Conservation (phyloP, 2,113 vertebrate genomes). For the Dryoscopus gambensis region DNA sequence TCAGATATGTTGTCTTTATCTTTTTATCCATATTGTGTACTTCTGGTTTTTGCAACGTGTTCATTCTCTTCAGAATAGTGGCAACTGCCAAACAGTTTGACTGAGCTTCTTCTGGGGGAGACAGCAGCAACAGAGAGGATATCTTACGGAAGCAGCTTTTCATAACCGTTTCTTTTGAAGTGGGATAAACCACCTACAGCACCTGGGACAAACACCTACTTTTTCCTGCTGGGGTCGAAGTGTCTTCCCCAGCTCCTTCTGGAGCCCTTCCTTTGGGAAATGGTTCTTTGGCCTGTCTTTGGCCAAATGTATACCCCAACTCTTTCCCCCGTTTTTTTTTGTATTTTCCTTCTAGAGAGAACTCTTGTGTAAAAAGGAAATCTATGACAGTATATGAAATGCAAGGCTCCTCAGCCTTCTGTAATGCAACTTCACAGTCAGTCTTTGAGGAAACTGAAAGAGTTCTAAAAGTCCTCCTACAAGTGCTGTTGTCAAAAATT, state of each 20-base stretch:
- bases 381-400: neutral
- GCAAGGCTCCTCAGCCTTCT: neutral
- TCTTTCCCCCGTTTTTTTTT: rapidly evolving
- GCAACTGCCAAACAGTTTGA: neutral
- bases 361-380: neutral
- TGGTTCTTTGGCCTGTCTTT: neutral
- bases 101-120: rapidly evolving
- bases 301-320: neutral
- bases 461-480: neutral
- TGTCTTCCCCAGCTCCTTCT: neutral
- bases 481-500: neutral
- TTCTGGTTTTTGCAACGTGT: rapidly evolving
- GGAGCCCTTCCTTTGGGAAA: neutral
- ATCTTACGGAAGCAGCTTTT: neutral
- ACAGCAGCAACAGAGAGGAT: neutral
- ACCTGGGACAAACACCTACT: no score
- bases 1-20: neutral
- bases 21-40: neutral
- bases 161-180: neutral
- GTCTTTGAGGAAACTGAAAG: neutral
- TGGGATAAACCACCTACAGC: neutral
- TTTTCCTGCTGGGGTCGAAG: neutral
- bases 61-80: neutral
- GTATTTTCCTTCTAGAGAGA: neutral
- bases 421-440: neutral